Conservation (phyloP, 2,113 vertebrate genomes). For the Neodon shergylaensis region DNA sequence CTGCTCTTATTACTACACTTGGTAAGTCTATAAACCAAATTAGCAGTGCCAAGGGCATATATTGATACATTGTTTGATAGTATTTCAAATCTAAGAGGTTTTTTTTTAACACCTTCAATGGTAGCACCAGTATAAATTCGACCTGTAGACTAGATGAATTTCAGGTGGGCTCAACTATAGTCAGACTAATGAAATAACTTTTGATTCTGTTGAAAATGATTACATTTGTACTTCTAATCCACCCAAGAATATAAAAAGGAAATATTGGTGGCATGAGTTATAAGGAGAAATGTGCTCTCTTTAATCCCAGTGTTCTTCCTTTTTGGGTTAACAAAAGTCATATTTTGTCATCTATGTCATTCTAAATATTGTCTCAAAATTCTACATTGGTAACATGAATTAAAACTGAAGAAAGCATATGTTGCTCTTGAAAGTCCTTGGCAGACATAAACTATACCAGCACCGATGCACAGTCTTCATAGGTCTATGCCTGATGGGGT, state of each 20-base stretch:
- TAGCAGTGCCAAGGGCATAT: background rate
- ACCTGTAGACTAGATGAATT: background rate
- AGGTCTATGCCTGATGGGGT: background rate
- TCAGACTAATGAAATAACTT: background rate
- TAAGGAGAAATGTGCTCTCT: background rate
- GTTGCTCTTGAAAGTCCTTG: background rate
- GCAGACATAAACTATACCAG: background rate
- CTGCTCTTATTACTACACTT: too few species aligned
- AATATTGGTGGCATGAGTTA: rapidly evolving
- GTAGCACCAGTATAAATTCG: background rate
- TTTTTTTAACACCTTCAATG: background rate
- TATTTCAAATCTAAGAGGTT: background rate
- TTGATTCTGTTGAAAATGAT: background rate
- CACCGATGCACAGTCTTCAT: background rate
- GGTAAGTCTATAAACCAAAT: background rate
- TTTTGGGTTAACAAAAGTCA: background rate
- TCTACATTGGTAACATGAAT: background rate
- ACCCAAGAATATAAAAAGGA: background rate
- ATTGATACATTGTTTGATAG: background rate
- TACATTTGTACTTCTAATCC: background rate
- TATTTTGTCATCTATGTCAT: background rate
- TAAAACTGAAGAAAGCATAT: background rate
- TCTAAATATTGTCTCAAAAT: background rate
- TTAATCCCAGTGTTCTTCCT: background rate
- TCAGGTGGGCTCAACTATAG: background rate